Conservation (phyloP, 2,888 invertebrate genomes). For the Sicus ferrugineus region DNA sequence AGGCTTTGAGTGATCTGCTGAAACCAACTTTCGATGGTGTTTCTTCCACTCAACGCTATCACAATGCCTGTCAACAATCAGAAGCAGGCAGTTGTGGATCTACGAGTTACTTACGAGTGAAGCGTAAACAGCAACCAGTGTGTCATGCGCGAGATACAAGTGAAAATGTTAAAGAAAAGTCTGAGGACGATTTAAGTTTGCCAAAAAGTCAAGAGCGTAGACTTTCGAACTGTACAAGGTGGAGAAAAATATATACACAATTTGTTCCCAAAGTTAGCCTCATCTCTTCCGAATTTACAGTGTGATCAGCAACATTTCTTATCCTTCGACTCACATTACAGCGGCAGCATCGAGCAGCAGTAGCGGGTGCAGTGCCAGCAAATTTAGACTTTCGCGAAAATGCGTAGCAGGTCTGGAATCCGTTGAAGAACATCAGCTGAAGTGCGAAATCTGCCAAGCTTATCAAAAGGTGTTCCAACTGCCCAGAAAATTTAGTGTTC, state of each 20-base stretch:
- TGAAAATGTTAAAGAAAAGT: not conserved
- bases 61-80: constrained; percentile 4
- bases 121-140: constrained; percentile 17
- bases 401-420: constrained; percentile 39
- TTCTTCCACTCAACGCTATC: not conserved
- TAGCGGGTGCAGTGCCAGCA: constrained; percentile 23
- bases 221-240: constrained; percentile 51
- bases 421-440: constrained; percentile 47
- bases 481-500: not conserved
- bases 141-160: not conserved
- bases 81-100: not conserved
- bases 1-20: not conserved
- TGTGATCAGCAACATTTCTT: constrained; percentile 47
- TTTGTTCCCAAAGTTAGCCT: not conserved
- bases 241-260: not conserved
- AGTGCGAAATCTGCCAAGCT: constrained; percentile 53
- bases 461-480: constrained; percentile 50
- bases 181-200: not conserved
- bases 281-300: constrained; percentile 36
- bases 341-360: constrained; percentile 13
- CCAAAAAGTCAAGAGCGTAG: constrained; percentile 39
- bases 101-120: constrained; percentile 8
- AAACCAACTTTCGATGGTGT: not conserved
- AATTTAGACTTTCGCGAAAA: constrained; percentile 35
- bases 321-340: constrained; percentile 43